Percentiles rank a stretch among this genome's conserved stretches.
phyloP scores from a whole-genome alignment of 2,113 vertebrate species.

The Charina bottae region DNA sequence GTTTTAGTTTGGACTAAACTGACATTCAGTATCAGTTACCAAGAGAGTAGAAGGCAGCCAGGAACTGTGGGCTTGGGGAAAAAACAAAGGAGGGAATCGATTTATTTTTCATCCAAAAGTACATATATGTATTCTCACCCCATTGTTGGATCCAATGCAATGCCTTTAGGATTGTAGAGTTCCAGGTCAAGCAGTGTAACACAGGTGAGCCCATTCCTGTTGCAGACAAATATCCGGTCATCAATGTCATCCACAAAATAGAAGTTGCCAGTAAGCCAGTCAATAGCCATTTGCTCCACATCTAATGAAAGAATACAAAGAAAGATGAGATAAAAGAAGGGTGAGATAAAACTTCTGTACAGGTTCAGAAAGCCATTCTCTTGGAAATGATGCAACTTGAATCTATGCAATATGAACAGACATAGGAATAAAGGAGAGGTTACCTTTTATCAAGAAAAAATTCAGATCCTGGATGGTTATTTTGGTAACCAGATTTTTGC shows the following conservation, averaged over 20 bases:
- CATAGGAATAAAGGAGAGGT: not conserved
- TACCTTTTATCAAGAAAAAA: not conserved
- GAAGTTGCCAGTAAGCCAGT: constrained; percentile 98
- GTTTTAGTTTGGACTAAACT: not conserved
- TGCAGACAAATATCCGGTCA: constrained; percentile 96
- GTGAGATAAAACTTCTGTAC: not conserved
- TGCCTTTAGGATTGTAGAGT: constrained; percentile 96
- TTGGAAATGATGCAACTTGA: not conserved
- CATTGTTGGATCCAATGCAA: constrained; percentile 93
- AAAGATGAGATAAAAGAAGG: not conserved
- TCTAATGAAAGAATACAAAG: constrained; percentile 66
- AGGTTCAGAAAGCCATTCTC: not conserved
- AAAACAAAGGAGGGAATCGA: not conserved
- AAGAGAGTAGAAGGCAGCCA: not conserved
- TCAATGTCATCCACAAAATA: constrained; percentile 98
- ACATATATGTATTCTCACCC: constrained; percentile 78
- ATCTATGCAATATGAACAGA: not conserved
- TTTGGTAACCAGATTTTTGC: not conserved
- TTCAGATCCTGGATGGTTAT: not conserved
- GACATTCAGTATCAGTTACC: not conserved
- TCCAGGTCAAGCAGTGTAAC: constrained; percentile 95
- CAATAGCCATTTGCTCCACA: constrained; percentile 98
- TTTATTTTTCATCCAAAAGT: not conserved
- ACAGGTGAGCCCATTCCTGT: constrained; percentile 89
- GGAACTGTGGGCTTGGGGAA: not conserved